Percentiles rank a stretch among this genome's conserved stretches.
phyloP scores from a whole-genome alignment of 1,140 invertebrate genomes.

The Diuraphis noxia region DNA sequence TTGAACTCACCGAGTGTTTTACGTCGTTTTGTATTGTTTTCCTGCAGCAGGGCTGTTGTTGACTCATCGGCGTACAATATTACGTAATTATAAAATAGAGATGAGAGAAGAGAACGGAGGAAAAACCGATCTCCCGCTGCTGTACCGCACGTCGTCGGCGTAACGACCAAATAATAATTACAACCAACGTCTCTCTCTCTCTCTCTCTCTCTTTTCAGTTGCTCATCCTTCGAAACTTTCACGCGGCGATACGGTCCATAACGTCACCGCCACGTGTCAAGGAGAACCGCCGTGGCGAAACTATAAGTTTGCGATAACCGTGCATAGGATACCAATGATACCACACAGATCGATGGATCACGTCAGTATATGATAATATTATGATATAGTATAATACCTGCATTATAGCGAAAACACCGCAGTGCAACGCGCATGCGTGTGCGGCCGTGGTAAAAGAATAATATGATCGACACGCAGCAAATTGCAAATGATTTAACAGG shows the following conservation, averaged over 20 bases:
- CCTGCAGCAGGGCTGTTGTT: too few relatives aligned
- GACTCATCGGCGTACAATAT: too few relatives aligned
- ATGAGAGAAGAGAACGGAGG: not conserved
- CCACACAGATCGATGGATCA: not conserved
- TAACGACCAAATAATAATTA: constrained; percentile 20
- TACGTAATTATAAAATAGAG: too few relatives aligned
- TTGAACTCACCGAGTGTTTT: too few relatives aligned
- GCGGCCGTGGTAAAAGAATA: too few relatives aligned
- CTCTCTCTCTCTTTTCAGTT: too few relatives aligned
- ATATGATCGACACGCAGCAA: not conserved
- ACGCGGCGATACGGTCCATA: not conserved
- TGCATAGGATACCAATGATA: not conserved
- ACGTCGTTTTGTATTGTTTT: too few relatives aligned
- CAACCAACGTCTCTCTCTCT: not conserved
- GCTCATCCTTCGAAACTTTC: constrained; percentile 46
- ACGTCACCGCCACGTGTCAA: not conserved
- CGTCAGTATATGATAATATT: too few relatives aligned
- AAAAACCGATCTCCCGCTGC: constrained; percentile 4
- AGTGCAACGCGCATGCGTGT: not conserved
- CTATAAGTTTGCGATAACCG: not conserved
- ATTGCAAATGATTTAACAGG: too few relatives aligned
- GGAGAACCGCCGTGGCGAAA: not conserved
- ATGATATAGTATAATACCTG: too few relatives aligned
- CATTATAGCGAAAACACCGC: not conserved
- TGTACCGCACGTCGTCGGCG: too few relatives aligned